Percentiles rank a stretch among this genome's conserved stretches.
These are phyloP conservation scores for Phacellophora camtschatica DNA, from an alignment of 30 jellyfish, hydroid and myxozoan species.

Conservation along the genomic window DNA sequence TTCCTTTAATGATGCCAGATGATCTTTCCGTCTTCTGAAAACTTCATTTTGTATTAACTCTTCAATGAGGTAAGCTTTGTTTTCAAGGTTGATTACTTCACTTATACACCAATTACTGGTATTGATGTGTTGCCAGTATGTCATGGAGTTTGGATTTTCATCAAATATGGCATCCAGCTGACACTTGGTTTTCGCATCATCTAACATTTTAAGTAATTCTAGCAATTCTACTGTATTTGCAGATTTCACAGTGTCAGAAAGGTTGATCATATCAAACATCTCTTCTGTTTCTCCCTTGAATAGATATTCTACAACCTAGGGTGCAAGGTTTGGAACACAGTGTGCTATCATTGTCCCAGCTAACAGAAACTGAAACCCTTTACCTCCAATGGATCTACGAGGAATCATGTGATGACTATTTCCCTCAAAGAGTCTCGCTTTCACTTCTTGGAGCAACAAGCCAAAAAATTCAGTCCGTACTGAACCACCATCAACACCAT, in stretches of 20 bases:
- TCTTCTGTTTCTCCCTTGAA: constrained; percentile 20
- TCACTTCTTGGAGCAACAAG: constrained; percentile 11
- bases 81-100: constrained; percentile 1
- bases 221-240: constrained; percentile 27
- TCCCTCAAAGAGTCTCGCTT: constrained; percentile 22
- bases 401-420: constrained; percentile 9
- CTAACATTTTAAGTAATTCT: background rate
- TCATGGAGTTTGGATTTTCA: background rate
- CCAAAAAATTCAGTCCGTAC: constrained; percentile 3
- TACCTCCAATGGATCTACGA: constrained; percentile 9
- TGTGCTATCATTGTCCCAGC: constrained; percentile 31
- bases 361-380: constrained; percentile 13
- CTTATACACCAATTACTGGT: constrained; percentile 8
- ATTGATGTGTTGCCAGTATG: constrained; percentile 36
- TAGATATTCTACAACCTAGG: constrained; percentile 9
- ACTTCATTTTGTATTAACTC: constrained; percentile 16
- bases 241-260: constrained; percentile 2
- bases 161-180: background rate
- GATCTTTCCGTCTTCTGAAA: constrained; percentile 12
- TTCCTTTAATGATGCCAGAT: background rate
- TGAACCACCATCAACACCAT: constrained; percentile 3
- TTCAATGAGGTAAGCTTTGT: background rate
- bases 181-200: constrained; percentile 8
- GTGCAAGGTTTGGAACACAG: constrained; percentile 7
- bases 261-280: background rate